Evolutionary conservation across 37 sponge, comb jelly and placozoan genomes (phyloP).

Genomic region (Hormiphora californensis): DNA sequence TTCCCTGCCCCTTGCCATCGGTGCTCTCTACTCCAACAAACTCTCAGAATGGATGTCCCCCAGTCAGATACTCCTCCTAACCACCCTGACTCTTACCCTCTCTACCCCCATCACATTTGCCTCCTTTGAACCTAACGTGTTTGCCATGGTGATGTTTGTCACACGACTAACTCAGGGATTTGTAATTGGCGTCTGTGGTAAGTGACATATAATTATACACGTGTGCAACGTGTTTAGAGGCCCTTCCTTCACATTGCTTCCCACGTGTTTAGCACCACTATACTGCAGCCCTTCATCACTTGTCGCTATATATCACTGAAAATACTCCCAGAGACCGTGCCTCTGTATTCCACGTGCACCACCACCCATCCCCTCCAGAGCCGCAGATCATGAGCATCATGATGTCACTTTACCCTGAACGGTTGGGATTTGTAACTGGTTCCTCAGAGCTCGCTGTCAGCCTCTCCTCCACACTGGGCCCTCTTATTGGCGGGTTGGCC

Average conservation of each 20-base stretch:
- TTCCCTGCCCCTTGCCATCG: constrained; percentile 3
- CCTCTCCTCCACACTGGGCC: neutral
- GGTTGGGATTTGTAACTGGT: constrained; percentile 25
- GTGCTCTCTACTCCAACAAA: neutral
- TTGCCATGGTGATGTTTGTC: neutral
- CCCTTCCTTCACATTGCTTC: too few relatives aligned
- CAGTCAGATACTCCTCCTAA: neutral
- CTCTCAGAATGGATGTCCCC: neutral
- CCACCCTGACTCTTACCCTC: neutral
- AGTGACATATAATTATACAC: too few relatives aligned
- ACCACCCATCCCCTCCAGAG: neutral
- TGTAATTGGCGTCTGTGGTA: constrained; percentile 49
- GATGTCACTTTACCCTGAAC: constrained; percentile 14
- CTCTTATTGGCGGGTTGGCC: constrained; percentile 17
- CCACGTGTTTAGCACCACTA: too few relatives aligned
- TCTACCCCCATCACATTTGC: neutral
- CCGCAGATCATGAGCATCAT: constrained; percentile 15
- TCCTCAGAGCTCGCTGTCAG: constrained; percentile 26
- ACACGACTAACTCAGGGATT: constrained; percentile 15
- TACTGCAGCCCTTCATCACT: too few relatives aligned
- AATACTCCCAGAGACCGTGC: too few relatives aligned
- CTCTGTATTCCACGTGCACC: too few relatives aligned
- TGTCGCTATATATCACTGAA: too few relatives aligned
- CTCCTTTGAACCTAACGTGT: neutral
- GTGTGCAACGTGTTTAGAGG: too few relatives aligned